A percentile compares a stretch with the other conserved stretches of the same genome.
Conservation (phyloP, 2,113 vertebrate species). For the Leptodactylus fuscus region DNA sequence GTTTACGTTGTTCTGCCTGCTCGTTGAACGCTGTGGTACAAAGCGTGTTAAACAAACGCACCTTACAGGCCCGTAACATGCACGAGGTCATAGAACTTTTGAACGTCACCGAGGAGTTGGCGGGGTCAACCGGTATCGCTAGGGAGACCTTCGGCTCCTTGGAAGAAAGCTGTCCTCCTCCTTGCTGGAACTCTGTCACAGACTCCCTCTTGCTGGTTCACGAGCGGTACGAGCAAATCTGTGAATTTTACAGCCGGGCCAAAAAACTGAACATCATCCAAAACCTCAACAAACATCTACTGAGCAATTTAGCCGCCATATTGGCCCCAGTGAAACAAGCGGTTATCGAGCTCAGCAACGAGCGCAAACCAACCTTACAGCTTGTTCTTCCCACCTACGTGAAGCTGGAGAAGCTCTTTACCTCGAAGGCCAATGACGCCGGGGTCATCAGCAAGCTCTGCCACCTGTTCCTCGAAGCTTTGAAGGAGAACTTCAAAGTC, state of each 20-base stretch:
- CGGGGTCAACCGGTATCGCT: conserved; percentile 82
- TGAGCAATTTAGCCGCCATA: conserved; percentile 91
- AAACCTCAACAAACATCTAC: conserved; percentile 95
- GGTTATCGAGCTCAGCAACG: conserved; percentile 89
- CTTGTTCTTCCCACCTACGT: conserved; percentile 95
- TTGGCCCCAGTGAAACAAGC: conserved; percentile 91
- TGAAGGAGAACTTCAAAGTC: conserved; percentile 98
- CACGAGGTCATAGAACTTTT: conserved; percentile 94
- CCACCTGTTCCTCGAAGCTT: conserved; percentile 95
- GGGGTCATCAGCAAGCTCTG: conserved; percentile 95
- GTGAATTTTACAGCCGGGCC: conserved; percentile 92
- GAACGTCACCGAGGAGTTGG: conserved; percentile 88
- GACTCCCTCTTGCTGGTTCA: conserved; percentile 95
- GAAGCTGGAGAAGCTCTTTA: conserved; percentile 97
- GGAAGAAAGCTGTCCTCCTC: conserved; percentile 84
- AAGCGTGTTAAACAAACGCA: conserved; percentile 91
- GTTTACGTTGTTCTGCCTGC: conserved; percentile 92
- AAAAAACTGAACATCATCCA: conserved; percentile 94
- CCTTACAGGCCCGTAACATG: conserved; percentile 93
- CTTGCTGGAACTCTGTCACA: conserved; percentile 94
- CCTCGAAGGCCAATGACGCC: conserved; percentile 93
- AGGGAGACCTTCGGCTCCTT: conserved; percentile 82
- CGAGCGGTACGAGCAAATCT: conserved; percentile 94
- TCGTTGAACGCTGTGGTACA: conserved; percentile 92
- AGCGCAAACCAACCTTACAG: conserved; percentile 93